phyloP scores from a whole-genome alignment of 2,888 invertebrate species.

The Gastrophysa polygoni region DNA sequence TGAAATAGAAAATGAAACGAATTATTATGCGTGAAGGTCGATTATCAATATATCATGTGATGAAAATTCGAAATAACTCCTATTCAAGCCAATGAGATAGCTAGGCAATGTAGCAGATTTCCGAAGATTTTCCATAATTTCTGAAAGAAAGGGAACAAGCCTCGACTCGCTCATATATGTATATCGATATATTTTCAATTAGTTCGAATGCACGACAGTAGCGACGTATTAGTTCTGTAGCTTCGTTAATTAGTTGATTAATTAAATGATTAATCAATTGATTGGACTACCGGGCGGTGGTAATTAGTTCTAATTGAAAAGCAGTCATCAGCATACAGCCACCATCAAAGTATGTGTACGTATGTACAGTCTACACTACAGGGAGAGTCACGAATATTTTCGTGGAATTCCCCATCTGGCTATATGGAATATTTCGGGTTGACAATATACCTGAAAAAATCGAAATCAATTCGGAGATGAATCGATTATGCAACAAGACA shows the following conservation, averaged over 20 bases:
- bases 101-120: too few relatives aligned
- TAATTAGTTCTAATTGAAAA: slow-evolving; percentile 71
- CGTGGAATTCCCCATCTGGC: too few relatives aligned
- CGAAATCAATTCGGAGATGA: too few relatives aligned
- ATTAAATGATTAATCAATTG: slow-evolving; percentile 60
- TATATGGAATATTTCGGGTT: too few relatives aligned
- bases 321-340: slow-evolving; percentile 65
- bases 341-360: neutral
- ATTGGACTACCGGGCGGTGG: slow-evolving; percentile 57
- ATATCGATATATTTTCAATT: slow-evolving; percentile 55
- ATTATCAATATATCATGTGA: neutral
- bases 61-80: neutral
- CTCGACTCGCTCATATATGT: too few relatives aligned
- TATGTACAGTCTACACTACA: neutral
- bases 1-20: neutral
- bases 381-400: neutral
- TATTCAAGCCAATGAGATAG: too few relatives aligned
- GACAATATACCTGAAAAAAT: too few relatives aligned
- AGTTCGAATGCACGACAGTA: slow-evolving; percentile 52
- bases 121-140: too few relatives aligned
- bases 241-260: slow-evolving; percentile 59
- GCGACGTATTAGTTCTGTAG: slow-evolving; percentile 55
- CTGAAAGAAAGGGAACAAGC: too few relatives aligned
- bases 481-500: too few relatives aligned
- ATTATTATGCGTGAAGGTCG: too few relatives aligned